Evolutionary conservation across 2,888 invertebrate species (phyloP).

Genomic region (Chalcis sispes): DNA sequence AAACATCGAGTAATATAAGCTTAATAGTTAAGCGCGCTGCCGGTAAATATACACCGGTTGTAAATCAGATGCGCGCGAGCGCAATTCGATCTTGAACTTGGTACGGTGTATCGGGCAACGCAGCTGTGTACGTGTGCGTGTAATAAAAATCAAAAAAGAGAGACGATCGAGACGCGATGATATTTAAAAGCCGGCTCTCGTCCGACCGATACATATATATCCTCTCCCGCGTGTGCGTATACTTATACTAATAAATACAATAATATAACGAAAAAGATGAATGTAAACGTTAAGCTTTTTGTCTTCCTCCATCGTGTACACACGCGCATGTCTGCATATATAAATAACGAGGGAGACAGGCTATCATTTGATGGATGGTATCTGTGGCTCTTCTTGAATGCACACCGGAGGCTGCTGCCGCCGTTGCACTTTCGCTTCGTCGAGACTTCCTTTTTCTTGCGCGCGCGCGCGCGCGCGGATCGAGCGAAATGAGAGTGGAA

Average conservation of each 20-base stretch:
- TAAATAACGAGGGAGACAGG: no score
- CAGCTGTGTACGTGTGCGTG: background rate
- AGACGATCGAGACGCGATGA: background rate
- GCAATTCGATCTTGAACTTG: constrained; percentile 37
- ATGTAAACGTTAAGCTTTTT: no score
- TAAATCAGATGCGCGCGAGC: constrained; percentile 30
- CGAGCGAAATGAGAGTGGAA: constrained; percentile 1
- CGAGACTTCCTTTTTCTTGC: background rate
- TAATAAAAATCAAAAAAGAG: no score
- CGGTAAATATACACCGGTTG: constrained; percentile 6
- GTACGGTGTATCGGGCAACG: no score
- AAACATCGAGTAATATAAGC: constrained; percentile 17
- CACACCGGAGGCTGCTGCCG: background rate
- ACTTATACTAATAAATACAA: no score
- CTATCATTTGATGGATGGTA: no score
- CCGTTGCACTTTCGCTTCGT: constrained; percentile 19
- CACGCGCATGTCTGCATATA: no score
- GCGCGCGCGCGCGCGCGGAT: background rate
- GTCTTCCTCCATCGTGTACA: no score
- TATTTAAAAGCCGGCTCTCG: background rate
- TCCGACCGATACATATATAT: no score
- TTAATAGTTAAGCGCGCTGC: constrained; percentile 30
- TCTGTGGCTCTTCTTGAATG: no score
- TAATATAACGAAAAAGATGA: no score
- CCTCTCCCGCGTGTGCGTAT: no score